Conservation (phyloP, 1,140 invertebrate species). For the Pteromalus puparum region DNA sequence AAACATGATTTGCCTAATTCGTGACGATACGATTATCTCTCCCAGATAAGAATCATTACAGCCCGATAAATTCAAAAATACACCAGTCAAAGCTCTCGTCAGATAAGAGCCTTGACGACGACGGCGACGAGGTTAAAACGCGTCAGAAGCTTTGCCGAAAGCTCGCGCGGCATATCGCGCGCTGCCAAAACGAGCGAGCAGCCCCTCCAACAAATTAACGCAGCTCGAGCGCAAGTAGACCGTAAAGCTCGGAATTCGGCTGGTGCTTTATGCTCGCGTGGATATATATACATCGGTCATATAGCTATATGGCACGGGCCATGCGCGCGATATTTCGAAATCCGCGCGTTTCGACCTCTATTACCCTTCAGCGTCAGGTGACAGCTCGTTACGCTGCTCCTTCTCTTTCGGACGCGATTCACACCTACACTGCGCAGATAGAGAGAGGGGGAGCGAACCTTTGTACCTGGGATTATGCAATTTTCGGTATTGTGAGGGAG, state of each 20-base stretch:
- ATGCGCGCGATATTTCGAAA: background rate
- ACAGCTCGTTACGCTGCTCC: background rate
- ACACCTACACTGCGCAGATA: too few relatives aligned
- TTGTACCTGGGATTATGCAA: conserved; percentile 4
- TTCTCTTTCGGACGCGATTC: too few relatives aligned
- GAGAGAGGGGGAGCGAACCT: too few relatives aligned
- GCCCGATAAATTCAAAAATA: too few relatives aligned
- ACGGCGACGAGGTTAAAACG: background rate
- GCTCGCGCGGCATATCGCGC: background rate
- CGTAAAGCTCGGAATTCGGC: background rate
- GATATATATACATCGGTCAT: background rate
- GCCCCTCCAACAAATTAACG: conserved; percentile 6
- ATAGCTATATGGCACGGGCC: too few relatives aligned
- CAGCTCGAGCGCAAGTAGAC: background rate
- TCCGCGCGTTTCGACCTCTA: background rate
- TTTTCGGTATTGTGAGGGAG: background rate
- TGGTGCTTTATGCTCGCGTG: background rate
- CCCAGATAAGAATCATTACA: background rate
- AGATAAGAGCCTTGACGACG: too few relatives aligned
- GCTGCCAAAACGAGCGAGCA: background rate
- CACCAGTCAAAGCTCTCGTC: too few relatives aligned
- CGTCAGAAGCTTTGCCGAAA: too few relatives aligned
- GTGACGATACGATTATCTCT: too few relatives aligned
- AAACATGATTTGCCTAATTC: too few relatives aligned
- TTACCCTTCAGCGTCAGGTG: background rate